Base-by-base conservation (phyloP, 2,113 vertebrate genomes). In the Ptyas mucosa region DNA sequence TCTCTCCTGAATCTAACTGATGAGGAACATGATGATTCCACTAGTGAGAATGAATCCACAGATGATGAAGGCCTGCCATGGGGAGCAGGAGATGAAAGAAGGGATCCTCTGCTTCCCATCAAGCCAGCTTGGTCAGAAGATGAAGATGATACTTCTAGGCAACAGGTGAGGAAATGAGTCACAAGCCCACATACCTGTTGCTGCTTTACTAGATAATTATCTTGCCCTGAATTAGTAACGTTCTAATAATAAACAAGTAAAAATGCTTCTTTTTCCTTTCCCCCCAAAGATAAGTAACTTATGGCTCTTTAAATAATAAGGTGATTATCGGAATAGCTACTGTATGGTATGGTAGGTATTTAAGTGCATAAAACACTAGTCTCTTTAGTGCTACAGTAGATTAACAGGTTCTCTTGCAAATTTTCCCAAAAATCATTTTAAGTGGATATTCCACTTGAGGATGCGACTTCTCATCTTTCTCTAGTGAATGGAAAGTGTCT, bases 1-100 rank as follows among this genome's bases (percentile, higher is more conserved):
- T 97, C 97, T 0, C 91, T 97, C 87, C 95, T 97, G 61, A 97
- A 97, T 95, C 94, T 97, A 86, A 96, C 95, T 0, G 43, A 96
- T 7, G 26, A 93, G 95, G 97, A 97, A 64, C 93, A 94, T 43
- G 89, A 95, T 0, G 96, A 97, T 93, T 96, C 95, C n/a, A 95
- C 93, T 29, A 93, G 75, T 0, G 92, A 93, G 89, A 93, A 90
- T 0, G 95, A 97, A 23, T 95, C 96, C 0, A 96, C 89, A 61
- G 91, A 94, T 0, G 95, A 97, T 8, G 96, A 96, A 90, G 93
- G 81, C 29, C 29, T 85, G 11, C 89, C 95, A 0, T 58, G 81
- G 12, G 43, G 94, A 34, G 64, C 54, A 0, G 93, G 95, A 2
- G 93, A 94, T 0, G 90, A 94, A 88, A 93, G 94, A 0, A 87